phyloP scores from a whole-genome alignment of 2,797 vertebrate genomes.

The Anguilla marmorata region DNA sequence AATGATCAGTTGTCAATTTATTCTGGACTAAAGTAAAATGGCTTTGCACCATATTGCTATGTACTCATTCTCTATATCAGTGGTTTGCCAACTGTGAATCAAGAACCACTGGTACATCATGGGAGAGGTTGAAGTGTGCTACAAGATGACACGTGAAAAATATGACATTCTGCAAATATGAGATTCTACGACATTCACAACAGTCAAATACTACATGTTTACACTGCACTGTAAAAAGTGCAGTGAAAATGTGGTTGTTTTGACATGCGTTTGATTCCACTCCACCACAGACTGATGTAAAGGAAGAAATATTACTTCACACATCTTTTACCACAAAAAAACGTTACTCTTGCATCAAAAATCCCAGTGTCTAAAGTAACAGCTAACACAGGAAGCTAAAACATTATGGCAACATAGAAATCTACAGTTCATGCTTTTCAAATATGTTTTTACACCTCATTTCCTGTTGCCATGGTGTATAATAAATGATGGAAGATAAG shows the following conservation, averaged over 20 bases:
- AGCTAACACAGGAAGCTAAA: not conserved
- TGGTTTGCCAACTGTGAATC: not conserved
- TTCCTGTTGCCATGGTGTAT: slow-evolving; percentile 21
- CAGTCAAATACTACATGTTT: not conserved
- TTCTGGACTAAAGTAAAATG: not conserved
- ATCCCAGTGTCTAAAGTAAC: not conserved
- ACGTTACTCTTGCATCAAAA: not conserved
- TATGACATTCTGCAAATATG: too few relatives aligned
- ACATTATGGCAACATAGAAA: not conserved
- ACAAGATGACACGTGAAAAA: too few relatives aligned
- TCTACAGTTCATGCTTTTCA: not conserved
- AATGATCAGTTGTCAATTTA: not conserved
- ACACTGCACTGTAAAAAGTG: not conserved
- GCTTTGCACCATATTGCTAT: not conserved
- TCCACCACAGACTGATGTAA: not conserved
- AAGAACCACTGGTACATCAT: too few relatives aligned
- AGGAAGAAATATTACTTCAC: not conserved
- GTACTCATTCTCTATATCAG: not conserved
- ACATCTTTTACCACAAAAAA: not conserved
- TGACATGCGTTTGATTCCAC: not conserved
- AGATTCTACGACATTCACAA: not conserved
- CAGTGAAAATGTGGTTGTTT: not conserved
- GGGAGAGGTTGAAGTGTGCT: too few relatives aligned
- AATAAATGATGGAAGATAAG: slow-evolving; percentile 26
- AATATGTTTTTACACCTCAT: not conserved